phyloP scores from a whole-genome alignment of 2,888 invertebrate genomes.

The Xestobium rufovillosum region DNA sequence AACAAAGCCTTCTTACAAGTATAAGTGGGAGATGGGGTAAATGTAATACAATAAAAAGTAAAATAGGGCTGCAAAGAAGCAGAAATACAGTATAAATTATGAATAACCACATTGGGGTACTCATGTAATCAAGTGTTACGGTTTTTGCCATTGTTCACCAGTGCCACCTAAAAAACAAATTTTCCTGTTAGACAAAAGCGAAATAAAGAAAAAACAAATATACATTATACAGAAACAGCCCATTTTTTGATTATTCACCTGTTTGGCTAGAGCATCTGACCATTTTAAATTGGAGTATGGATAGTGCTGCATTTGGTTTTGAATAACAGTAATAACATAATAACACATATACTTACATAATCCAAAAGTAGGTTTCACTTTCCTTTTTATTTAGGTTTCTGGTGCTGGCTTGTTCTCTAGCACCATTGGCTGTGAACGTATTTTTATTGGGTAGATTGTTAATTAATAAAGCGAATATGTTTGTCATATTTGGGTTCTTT shows the following conservation, averaged over 20 bases:
- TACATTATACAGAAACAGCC: no score
- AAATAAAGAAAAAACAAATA: no score
- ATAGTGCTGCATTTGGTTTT: no score
- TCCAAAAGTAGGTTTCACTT: constrained; percentile 34
- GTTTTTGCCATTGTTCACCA: constrained; percentile 27
- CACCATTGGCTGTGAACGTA: not conserved
- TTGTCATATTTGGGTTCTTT: not conserved
- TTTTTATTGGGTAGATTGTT: constrained; percentile 1
- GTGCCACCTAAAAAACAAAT: constrained; percentile 26
- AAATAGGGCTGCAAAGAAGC: constrained; percentile 59
- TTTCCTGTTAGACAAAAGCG: no score
- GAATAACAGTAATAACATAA: constrained; percentile 1
- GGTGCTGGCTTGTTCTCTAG: not conserved
- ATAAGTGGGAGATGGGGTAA: constrained; percentile 64
- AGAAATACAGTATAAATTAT: constrained; percentile 57
- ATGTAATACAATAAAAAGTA: constrained; percentile 58
- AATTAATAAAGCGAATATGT: not conserved
- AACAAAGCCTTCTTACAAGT: constrained; percentile 56
- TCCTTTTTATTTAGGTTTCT: constrained; percentile 24
- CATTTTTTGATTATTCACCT: no score
- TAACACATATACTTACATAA: constrained; percentile 27
- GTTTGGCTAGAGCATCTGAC: no score
- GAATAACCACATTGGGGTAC: constrained; percentile 51
- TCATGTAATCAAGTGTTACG: constrained; percentile 20
- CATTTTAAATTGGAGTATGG: no score